A percentile compares a stretch with the other conserved stretches of the same genome.
These are phyloP conservation scores for Masnerella sp. DNA, from an alignment of 2,888 invertebrate genomes.

Conservation along the genomic window DNA sequence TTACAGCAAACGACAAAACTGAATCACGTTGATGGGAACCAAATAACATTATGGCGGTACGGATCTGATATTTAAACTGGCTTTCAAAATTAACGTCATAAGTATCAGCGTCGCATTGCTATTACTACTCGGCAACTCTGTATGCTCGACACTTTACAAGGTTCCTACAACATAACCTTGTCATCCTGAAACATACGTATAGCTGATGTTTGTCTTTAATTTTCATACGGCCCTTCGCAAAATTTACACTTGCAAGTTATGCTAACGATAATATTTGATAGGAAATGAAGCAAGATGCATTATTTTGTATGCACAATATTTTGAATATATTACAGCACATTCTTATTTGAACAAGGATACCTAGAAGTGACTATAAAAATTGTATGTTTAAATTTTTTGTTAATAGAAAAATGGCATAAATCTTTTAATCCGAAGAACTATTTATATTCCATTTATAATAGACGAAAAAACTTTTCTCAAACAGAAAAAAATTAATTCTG, in stretches of 20 bases:
- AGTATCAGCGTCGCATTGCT: conserved; percentile 26
- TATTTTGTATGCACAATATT: conserved; percentile 1
- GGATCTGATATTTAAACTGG: conserved; percentile 27
- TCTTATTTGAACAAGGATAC: too few species aligned
- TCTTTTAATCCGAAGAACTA: too few species aligned
- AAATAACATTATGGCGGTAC: conserved; percentile 3
- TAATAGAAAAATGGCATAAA: too few species aligned
- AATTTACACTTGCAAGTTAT: conserved; percentile 3
- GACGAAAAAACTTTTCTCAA: too few species aligned
- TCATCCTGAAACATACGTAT: background rate
- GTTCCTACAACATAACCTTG: conserved; percentile 15
- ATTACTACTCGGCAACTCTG: conserved; percentile 9
- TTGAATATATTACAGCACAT: too few species aligned
- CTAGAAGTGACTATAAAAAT: too few species aligned
- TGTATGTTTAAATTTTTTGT: background rate
- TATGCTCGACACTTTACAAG: conserved; percentile 21
- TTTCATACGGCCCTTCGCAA: conserved; percentile 21
- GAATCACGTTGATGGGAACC: conserved; percentile 13
- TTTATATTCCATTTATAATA: too few species aligned
- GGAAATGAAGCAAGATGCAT: background rate
- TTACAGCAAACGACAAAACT: conserved; percentile 18
- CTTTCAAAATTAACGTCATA: conserved; percentile 24
- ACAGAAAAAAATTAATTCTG: too few species aligned
- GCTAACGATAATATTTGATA: conserved; percentile 10
- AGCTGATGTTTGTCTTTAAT: conserved; percentile 23